Conservation (phyloP, 2,113 vertebrate genomes). For the Oxyruncus cristatus region DNA sequence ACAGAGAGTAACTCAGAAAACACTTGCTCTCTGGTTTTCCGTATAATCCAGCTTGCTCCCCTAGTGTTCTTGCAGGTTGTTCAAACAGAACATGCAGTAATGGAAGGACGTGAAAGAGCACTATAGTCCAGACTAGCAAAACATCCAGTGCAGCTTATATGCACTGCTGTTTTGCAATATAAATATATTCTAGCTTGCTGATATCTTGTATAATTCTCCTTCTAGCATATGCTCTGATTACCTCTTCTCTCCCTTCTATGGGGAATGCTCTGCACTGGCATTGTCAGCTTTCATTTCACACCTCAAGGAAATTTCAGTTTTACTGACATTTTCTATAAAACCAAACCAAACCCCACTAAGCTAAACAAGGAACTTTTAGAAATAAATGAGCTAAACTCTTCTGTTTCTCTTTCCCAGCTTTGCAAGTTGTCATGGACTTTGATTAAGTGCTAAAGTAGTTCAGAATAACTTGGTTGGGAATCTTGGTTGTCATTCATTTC, state of each 20-base stretch:
- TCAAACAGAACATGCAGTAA: not conserved
- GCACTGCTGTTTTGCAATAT: not conserved
- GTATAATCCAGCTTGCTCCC: not conserved
- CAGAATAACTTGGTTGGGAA: not conserved
- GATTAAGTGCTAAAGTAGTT: not conserved
- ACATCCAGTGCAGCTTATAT: not conserved
- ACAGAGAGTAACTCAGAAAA: not conserved
- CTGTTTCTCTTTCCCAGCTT: not conserved
- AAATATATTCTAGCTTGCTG: not conserved
- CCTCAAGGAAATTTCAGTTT: not conserved
- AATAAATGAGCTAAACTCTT: not conserved
- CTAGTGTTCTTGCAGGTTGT: not conserved
- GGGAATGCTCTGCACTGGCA: not conserved
- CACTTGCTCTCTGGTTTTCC: not conserved
- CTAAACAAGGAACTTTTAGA: not conserved
- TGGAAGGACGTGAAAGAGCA: fast-evolving
- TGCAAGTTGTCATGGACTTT: not conserved
- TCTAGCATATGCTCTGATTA: not conserved
- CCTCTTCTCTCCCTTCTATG: not conserved
- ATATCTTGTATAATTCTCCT: not conserved
- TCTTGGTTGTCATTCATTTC: not conserved
- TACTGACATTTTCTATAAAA: not conserved
- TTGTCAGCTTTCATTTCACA: not conserved
- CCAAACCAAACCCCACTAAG: not conserved
- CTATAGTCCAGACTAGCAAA: not conserved